Evolutionary conservation across 1,140 invertebrate genomes (phyloP), one percentile per base, ranked within the genome.

Genomic region (Geopemphigus sp.): DNA sequence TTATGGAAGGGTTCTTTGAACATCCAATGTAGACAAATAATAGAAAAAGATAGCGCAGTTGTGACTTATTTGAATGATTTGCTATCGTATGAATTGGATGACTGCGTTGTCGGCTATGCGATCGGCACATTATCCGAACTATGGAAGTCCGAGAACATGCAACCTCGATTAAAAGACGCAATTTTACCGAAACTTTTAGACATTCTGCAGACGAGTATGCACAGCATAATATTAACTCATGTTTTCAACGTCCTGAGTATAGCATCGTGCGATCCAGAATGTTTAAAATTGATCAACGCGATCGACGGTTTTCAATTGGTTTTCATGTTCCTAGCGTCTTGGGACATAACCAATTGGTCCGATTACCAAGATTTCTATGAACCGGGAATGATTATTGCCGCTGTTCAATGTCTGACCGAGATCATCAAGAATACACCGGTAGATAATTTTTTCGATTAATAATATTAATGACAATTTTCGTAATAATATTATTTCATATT

Each of bases 331-430:
- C 19, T 78, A 5, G 32, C 74, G 4, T 78, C 74, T 1, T 6
- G 39, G 17, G 39, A 47, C 12, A 22, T 78, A 5, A 57, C 63
- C 22, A 22, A 63, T 10, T 63, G 63, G 10, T n/a, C 61, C 17
- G 61, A 78, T 5, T 78, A 78, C 15, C 32, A 63, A 12, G 32
- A 61, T 11, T 78, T 78, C 17, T 26, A 78, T 5, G 39, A n/a
- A 14, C 15, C 74, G 0, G 57, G 63, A 24, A 47, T 24, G 14
- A 63, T 63, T 0, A 59, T 63, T 0, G 74, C 74, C 22, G 74
- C 45, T 17, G 22, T 57, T 1, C 17, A 78, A 4, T 78, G 74
- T 12, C 39, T 78, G 22, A 19, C 39, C 3, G 24, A 14, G 22
- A 45, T 78, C 1, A 50, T 78, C 1, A 3, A 63, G 19, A 63